These are phyloP conservation scores for Theristicus caerulescens DNA, from an alignment of 2,113 vertebrate species.

Conservation along the genomic window DNA sequence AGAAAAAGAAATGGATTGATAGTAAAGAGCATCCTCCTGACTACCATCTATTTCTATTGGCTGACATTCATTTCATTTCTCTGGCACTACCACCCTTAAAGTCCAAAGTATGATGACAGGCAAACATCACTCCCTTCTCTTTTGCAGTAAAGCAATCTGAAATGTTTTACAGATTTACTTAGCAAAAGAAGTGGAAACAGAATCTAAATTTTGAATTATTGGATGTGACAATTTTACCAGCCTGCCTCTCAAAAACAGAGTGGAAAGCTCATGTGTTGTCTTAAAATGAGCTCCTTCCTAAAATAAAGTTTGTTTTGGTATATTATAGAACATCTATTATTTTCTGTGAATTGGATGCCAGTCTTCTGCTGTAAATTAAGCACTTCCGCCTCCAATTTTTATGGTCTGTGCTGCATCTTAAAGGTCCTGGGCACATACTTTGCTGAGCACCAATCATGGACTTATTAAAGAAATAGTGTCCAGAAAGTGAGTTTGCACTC, in stretches of 20 bases:
- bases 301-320: not conserved
- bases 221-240: not conserved
- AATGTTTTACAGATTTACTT: not conserved
- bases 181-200: not conserved
- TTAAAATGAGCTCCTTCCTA: not conserved
- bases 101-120: not conserved
- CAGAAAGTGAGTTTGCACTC: not conserved
- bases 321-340: not conserved
- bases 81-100: not conserved
- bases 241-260: not conserved
- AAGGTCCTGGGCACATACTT: not conserved
- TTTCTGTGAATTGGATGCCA: not conserved
- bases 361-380: not conserved
- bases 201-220: not conserved
- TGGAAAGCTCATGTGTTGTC: not conserved
- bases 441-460: not conserved
- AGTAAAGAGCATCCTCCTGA: not conserved
- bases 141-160: not conserved
- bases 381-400: not conserved
- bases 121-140: not conserved
- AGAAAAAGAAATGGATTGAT: not conserved
- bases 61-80: not conserved
- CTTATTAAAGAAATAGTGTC: not conserved
- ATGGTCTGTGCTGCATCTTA: not conserved
- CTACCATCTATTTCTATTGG: not conserved